Base-by-base conservation (phyloP, 1,140 invertebrate species). In the Dermatophagoides farinae region DNA sequence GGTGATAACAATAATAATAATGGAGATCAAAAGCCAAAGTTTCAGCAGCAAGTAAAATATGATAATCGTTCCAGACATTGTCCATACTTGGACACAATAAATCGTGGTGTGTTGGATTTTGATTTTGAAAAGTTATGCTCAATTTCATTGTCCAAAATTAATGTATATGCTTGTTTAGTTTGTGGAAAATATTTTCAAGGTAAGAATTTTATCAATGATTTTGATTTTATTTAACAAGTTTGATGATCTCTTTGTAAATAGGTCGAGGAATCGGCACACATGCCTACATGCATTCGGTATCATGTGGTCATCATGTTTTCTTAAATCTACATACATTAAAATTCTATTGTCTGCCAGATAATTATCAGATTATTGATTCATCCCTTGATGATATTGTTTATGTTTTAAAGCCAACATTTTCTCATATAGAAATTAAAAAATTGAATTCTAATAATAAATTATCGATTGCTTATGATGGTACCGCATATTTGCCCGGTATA, bases 71-170 rank as follows among this genome's bases (percentile, higher is more conserved):
- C 43, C 0, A 64, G 72, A 61, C 70, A 71, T 25, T 97, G 93
- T 71, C 92, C 93, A 1, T 97, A 97, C 71, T 73, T 97, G 63
- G 93, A 97, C 69, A 95, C 91, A 18, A 97, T 97, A 49, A 95
- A 97, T 73, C 78, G 78, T 67, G 88, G 92, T 70, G 82, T 97
- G 65, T 74, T 99, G 53, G 96, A 99, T 75, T 99, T 99, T 79
- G 96, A 99, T 77, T 99, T 99, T 79, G 96, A 99, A 72, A 99
- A 99, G 72, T 74, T 99, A 5, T 99, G 96, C 71, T 98, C 92
- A 0, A 84, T 99, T 22, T 97, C 93, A 4, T 72, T 99, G 46
- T 97, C 92, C 0, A 83, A 96, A 69, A 93, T 98, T 57, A 99
- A 99, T 78, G 93, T 98, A 23, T 99, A 99, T 74, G 95, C 93